A percentile compares a stretch with the other conserved stretches of the same genome.
phyloP scores from a whole-genome alignment of 1,140 invertebrate species.

The Bombus pascuorum region DNA sequence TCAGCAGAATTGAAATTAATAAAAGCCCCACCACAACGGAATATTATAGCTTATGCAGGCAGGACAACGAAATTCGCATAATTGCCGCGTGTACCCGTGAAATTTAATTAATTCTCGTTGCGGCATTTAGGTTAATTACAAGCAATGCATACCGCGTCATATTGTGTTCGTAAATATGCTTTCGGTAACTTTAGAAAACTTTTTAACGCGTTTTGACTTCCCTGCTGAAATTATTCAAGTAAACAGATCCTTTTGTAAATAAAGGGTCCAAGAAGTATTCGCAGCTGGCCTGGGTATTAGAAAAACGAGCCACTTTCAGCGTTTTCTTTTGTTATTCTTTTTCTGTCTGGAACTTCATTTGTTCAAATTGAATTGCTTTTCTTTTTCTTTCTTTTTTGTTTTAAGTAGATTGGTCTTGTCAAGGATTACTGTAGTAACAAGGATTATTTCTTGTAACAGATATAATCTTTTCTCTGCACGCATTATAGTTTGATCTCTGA shows the following conservation, averaged over 20 bases:
- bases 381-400: not conserved
- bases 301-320: not conserved
- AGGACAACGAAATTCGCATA: slow-evolving; percentile 17
- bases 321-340: not conserved
- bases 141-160: not conserved
- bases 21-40: not conserved
- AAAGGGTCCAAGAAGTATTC: not conserved
- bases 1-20: slow-evolving; percentile 3
- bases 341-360: not conserved
- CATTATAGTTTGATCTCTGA: not conserved
- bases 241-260: not conserved
- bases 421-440: not conserved
- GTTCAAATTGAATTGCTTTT: not conserved
- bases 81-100: slow-evolving; percentile 1
- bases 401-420: not conserved
- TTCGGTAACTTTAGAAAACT: not conserved
- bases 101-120: slow-evolving; percentile 36
- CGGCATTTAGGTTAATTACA: slow-evolving; percentile 41
- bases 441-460: not conserved
- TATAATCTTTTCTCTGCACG: not conserved
- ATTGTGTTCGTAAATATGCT: not conserved
- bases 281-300: not conserved
- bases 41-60: not conserved
- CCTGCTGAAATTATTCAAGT: not conserved
- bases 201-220: not conserved